These are phyloP conservation scores for Progne subis DNA, from an alignment of 2,113 vertebrate species.

Conservation along the genomic window DNA sequence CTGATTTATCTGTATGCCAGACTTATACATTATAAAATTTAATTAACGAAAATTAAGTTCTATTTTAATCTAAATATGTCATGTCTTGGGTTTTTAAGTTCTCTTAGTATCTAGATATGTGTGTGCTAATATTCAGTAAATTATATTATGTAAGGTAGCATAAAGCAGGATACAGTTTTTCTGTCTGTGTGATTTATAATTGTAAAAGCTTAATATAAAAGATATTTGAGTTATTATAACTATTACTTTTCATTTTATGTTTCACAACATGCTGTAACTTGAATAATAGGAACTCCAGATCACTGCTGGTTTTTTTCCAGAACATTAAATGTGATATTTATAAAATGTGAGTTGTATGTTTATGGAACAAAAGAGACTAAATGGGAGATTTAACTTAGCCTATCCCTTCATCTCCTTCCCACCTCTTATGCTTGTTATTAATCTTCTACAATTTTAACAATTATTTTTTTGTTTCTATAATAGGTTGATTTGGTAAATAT, in stretches of 20 bases:
- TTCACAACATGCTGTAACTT: neutral
- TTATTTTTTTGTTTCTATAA: neutral
- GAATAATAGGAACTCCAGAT: neutral
- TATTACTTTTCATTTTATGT: neutral
- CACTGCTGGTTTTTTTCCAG: neutral
- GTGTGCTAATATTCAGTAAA: neutral
- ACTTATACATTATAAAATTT: neutral
- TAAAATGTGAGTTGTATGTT: neutral
- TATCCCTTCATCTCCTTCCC: neutral
- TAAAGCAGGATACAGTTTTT: neutral
- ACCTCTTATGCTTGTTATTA: neutral
- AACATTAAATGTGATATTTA: neutral
- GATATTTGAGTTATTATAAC: neutral
- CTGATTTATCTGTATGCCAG: neutral
- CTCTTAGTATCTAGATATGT: neutral
- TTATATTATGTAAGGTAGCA: neutral
- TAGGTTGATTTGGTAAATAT: slow-evolving; percentile 98
- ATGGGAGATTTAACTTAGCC: neutral
- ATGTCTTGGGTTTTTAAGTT: neutral
- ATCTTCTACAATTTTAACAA: neutral
- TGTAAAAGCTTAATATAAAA: neutral
- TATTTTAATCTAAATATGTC: neutral
- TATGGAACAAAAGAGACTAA: neutral
- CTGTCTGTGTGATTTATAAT: neutral
- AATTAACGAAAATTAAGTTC: neutral